Conservation (phyloP, 2,113 vertebrate genomes). For the Myotis davidii region DNA sequence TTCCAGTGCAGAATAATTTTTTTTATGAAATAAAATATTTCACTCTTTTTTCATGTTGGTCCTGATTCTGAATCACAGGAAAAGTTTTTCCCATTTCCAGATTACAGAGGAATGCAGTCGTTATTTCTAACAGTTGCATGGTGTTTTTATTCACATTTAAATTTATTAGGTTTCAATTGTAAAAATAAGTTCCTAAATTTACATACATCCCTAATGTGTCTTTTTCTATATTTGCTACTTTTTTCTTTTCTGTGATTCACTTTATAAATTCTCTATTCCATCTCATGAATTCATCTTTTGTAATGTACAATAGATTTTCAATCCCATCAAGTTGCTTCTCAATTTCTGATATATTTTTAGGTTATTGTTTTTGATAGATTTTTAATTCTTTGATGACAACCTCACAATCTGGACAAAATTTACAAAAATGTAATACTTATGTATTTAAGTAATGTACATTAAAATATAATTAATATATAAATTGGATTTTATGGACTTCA, state of each 20-base stretch:
- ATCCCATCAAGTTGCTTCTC: not conserved
- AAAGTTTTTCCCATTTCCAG: not conserved
- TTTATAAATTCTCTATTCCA: not conserved
- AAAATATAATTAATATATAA: not conserved
- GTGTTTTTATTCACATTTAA: not conserved
- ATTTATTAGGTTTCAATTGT: not conserved
- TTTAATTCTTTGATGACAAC: not conserved
- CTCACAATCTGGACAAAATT: not conserved
- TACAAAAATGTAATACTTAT: not conserved
- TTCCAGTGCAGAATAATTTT: conserved; percentile 7
- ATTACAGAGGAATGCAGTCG: not conserved
- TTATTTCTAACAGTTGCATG: not conserved
- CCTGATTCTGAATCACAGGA: not conserved
- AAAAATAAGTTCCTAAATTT: not conserved
- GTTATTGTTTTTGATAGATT: not conserved
- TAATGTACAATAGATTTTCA: not conserved
- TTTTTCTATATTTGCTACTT: not conserved
- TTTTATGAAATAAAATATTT: not conserved
- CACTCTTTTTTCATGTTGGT: not conserved
- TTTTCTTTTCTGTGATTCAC: not conserved
- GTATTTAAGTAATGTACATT: not conserved
- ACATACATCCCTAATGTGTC: not conserved
- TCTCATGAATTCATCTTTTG: not conserved
- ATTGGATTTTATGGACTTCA: not conserved
- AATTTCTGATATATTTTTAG: conserved; percentile 2